Conservation (phyloP, 2,888 invertebrate species). For the Julus scandinavius region DNA sequence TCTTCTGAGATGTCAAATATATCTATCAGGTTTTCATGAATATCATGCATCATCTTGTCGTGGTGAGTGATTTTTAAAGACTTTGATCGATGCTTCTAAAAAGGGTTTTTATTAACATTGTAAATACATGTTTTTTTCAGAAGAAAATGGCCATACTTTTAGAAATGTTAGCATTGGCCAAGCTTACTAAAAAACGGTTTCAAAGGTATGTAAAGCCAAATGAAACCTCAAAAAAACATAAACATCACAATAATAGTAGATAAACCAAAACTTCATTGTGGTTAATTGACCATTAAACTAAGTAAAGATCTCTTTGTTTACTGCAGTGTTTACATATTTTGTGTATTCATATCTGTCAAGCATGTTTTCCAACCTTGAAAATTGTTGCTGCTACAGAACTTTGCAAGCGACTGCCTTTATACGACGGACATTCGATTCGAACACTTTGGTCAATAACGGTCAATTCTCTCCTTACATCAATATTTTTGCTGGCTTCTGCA, state of each 20-base stretch:
- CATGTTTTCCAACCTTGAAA: neutral
- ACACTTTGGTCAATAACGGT: slow-evolving; percentile 46
- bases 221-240: no score
- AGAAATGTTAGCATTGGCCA: neutral
- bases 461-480: slow-evolving; percentile 26
- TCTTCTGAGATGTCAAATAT: neutral
- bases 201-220: no score
- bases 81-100: neutral
- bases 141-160: neutral
- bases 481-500: slow-evolving; percentile 3
- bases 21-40: neutral
- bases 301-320: no score
- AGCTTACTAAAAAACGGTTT: no score
- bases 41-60: neutral
- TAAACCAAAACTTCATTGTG: no score
- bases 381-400: neutral
- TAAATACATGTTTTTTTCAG: no score
- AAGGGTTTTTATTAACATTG: neutral
- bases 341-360: neutral
- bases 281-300: no score
- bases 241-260: no score
- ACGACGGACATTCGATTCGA: slow-evolving; percentile 42
- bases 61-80: neutral
- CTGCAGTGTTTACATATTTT: no score
- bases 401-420: slow-evolving; percentile 37